Conservation (phyloP, 2,888 invertebrate species). For the Willowsia nigromaculata region DNA sequence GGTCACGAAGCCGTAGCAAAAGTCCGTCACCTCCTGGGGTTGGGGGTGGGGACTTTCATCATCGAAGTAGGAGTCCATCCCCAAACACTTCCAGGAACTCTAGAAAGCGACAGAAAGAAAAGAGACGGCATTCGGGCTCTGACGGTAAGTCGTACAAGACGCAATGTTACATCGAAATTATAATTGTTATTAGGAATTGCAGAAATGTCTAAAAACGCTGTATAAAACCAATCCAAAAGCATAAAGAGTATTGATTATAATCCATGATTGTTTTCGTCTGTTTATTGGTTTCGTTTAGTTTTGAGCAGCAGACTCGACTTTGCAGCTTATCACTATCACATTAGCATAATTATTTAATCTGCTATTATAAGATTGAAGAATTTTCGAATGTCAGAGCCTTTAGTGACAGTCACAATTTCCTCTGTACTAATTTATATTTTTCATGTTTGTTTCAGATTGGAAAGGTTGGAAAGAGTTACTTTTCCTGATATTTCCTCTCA, state of each 20-base stretch:
- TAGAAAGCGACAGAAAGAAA: constrained; percentile 69
- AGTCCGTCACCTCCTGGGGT: constrained; percentile 64
- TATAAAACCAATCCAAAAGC: too few species aligned
- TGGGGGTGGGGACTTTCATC: not conserved
- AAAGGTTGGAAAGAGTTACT: constrained; percentile 35
- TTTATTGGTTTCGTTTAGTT: not conserved
- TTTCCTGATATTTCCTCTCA: constrained; percentile 46
- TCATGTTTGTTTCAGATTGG: constrained; percentile 44
- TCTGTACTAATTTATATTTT: not conserved
- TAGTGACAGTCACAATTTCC: not conserved
- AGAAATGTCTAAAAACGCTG: too few species aligned
- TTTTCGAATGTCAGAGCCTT: too few species aligned
- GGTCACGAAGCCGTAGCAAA: constrained; percentile 53
- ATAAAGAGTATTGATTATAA: too few species aligned
- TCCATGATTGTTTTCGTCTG: not conserved
- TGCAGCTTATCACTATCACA: not conserved
- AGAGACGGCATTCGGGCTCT: constrained; percentile 69
- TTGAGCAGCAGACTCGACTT: not conserved
- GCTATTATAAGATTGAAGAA: too few species aligned
- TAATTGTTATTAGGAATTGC: too few species aligned
- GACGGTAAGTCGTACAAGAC: constrained; percentile 60
- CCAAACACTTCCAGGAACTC: constrained; percentile 14
- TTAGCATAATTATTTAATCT: not conserved
- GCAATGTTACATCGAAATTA: too few species aligned
- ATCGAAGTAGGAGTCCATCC: constrained; percentile 28